These are phyloP conservation scores for Natator depressus DNA, from an alignment of 2,113 vertebrate species.

Conservation along the genomic window DNA sequence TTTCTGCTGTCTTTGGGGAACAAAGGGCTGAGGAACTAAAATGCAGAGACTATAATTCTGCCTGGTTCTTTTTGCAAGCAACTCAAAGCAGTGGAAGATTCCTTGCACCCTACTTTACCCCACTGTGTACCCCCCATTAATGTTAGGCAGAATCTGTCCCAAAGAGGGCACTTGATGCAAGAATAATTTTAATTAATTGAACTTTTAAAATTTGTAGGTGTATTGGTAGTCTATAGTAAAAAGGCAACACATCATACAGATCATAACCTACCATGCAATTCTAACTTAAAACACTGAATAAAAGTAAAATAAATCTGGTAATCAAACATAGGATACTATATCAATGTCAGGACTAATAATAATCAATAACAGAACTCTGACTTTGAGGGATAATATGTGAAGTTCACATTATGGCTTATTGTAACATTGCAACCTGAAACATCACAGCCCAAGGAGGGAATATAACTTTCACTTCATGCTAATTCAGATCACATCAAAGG, in stretches of 20 bases:
- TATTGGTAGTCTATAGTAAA: slow-evolving; percentile 42
- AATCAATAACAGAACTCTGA: slow-evolving; percentile 54
- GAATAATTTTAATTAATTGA: slow-evolving; percentile 56
- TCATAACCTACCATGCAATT: slow-evolving; percentile 57
- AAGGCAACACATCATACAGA: slow-evolving; percentile 49
- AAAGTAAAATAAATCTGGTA: slow-evolving; percentile 65
- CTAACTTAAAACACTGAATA: slow-evolving; percentile 61
- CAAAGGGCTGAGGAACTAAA: background rate
- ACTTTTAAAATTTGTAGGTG: slow-evolving; percentile 58
- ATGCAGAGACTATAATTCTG: slow-evolving; percentile 22
- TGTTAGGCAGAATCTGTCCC: slow-evolving; percentile 59
- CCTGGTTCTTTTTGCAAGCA: no score
- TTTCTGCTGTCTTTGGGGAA: background rate
- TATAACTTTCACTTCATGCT: slow-evolving; percentile 61
- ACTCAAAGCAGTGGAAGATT: slow-evolving; percentile 26
- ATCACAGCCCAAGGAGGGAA: slow-evolving; percentile 20
- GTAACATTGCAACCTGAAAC: slow-evolving; percentile 49
- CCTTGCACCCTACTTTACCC: slow-evolving; percentile 50
- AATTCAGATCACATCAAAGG: slow-evolving; percentile 49
- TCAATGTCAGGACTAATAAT: slow-evolving; percentile 21
- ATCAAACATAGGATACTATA: slow-evolving; percentile 51
- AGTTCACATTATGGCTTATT: slow-evolving; percentile 58
- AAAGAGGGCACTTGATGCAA: slow-evolving; percentile 53
- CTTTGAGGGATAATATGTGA: slow-evolving; percentile 35
- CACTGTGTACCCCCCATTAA: slow-evolving; percentile 58